These are phyloP conservation scores for Phrynocephalus versicolor DNA, from an alignment of 2,113 vertebrate species.

Conservation along the genomic window DNA sequence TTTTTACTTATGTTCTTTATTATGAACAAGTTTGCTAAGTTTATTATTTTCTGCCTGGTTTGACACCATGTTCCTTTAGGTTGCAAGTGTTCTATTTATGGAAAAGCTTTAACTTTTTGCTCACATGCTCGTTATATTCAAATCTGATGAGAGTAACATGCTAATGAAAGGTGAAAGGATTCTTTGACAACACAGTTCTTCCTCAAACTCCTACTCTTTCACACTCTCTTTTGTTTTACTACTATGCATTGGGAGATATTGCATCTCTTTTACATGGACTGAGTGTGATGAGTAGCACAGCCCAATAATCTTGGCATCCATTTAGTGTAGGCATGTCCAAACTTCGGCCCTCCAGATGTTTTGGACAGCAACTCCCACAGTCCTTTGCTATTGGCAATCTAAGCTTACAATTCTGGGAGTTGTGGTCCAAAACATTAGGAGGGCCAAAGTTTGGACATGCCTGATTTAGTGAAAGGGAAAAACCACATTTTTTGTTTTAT, in stretches of 20 bases:
- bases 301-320: not conserved
- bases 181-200: not conserved
- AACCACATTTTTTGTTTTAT: not conserved
- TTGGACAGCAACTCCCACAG: no score
- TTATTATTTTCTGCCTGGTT: not conserved
- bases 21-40: conserved; percentile 10
- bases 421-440: no score
- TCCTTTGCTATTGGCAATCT: no score
- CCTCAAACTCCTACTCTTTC: not conserved
- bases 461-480: not conserved
- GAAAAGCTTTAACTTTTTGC: conserved; percentile 11
- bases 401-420: no score
- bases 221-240: conserved; percentile 3
- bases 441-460: no score
- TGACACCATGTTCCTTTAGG: not conserved
- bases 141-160: conserved; percentile 5
- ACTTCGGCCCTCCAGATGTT: no score
- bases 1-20: conserved; percentile 41
- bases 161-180: not conserved
- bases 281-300: not conserved
- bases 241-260: not conserved
- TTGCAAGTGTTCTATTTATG: conserved; percentile 20
- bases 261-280: conserved; percentile 30
- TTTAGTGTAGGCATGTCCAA: no score
- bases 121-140: not conserved